Percentiles rank a stretch among this genome's conserved stretches.
Evolutionary conservation across 2,888 invertebrate species (phyloP).

Genomic region (Chelonus formosanus): DNA sequence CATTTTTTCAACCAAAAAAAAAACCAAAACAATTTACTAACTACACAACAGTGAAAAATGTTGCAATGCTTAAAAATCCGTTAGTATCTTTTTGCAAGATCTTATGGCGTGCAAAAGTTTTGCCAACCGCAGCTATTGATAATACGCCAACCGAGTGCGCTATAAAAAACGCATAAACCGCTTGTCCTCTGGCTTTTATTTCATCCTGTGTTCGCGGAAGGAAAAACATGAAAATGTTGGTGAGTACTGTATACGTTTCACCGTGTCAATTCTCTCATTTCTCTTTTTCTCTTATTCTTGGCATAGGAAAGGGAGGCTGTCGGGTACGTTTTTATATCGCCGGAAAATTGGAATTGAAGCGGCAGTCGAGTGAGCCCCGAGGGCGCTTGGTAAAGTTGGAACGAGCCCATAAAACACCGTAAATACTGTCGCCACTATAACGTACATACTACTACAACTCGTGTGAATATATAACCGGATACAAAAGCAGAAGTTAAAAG

Average conservation of each 20-base stretch:
- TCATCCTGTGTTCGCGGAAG: constrained; percentile 21
- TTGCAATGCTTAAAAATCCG: constrained; percentile 1
- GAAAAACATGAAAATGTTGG: constrained; percentile 19
- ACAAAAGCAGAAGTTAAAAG: constrained; percentile 32
- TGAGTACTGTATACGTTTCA: constrained; percentile 15
- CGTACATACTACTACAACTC: constrained; percentile 9
- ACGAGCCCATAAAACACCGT: constrained; percentile 49
- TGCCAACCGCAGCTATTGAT: constrained; percentile 11
- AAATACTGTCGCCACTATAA: constrained; percentile 38
- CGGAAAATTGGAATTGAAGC: constrained; percentile 56
- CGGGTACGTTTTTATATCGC: constrained; percentile 52
- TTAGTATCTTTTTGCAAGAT: constrained; percentile 6
- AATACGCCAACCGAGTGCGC: constrained; percentile 26
- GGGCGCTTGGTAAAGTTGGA: constrained; percentile 47
- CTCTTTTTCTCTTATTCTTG: constrained; percentile 24
- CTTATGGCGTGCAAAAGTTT: constrained; percentile 22
- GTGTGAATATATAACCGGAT: constrained; percentile 25
- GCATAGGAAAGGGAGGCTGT: constrained; percentile 34
- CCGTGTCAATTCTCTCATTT: constrained; percentile 17
- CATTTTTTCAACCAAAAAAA: too few species aligned
- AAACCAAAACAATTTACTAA: too few species aligned
- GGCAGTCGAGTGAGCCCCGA: constrained; percentile 37
- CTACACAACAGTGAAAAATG: too few species aligned
- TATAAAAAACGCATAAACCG: constrained; percentile 33
- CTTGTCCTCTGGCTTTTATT: constrained; percentile 29